Evolutionary conservation across 2,797 vertebrate species (phyloP), one percentile per base, ranked within the genome.

Genomic region (Apogon talboti): DNA sequence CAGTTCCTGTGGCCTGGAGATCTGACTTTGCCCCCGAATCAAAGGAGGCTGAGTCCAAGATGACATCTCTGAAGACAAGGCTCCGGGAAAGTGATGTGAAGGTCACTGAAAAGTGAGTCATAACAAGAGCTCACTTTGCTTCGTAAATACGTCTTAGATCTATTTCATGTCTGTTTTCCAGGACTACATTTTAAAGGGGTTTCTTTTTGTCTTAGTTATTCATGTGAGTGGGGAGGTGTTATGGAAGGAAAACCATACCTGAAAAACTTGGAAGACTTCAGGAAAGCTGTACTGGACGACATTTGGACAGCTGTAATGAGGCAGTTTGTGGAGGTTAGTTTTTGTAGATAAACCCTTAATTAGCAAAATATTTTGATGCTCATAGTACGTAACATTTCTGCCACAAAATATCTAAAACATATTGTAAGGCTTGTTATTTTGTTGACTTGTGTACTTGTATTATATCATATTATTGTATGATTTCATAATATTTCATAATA

Each of bases 21-120:
- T 66, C 88, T 15, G 90, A 97, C 79, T 97, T 97, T 82, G 76
- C 63, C 2, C 57, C 95, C 1, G 96, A 97, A 81, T 96, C 95
- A 0, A 87, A 89, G 75, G 93, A 95, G 8, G 90, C 95, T 0
- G 87, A 91, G 65, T 79, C 60, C 40, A 93, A 90, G 65, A 85
- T 96, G 90, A 62, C 71, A 0, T 78, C 89, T 56, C 74, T 98
- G 74, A 96, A 97, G 90, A 81, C 2, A 12, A 83, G 65, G 67
- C 85, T 97, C 49, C 74, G 44, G 18, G 67, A 45, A 21, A 84
- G 81, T 1, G 48, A 86, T 9, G 82, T 91, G 3, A 92, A 89
- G 66, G 84, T 93, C 67, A 89, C 86, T 0, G 83, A 93, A 46
- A 89, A 92, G 94, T 95, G 61, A 89, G 92, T 79, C 0, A 0